Conservation (phyloP, 2,797 vertebrate species). For the Lerista edwardsae region DNA sequence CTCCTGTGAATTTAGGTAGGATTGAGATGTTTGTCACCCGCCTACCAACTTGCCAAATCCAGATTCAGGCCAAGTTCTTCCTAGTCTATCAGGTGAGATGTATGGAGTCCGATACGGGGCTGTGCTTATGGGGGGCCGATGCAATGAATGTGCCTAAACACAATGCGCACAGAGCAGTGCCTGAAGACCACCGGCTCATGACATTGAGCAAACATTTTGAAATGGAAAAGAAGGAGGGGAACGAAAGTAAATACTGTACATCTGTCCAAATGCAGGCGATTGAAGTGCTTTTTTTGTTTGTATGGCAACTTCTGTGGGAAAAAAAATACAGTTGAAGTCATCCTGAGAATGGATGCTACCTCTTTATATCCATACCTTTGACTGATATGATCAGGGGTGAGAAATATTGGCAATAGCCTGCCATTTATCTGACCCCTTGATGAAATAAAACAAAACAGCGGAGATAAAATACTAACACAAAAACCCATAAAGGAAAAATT, state of each 20-base stretch:
- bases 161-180: too few species aligned
- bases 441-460: conserved; percentile 20
- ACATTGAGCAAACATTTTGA: conserved; percentile 38
- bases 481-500: conserved; percentile 33
- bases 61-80: too few species aligned
- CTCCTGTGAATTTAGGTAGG: too few species aligned
- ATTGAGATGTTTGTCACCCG: too few species aligned
- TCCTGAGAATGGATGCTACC: background rate
- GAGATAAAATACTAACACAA: conserved; percentile 12
- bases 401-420: background rate
- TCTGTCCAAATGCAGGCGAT: too few species aligned
- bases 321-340: background rate
- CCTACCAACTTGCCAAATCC: too few species aligned
- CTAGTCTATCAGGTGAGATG: too few species aligned
- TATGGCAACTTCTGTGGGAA: background rate
- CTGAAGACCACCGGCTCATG: background rate
- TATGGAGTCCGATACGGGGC: too few species aligned
- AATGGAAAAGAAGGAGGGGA: conserved; percentile 28
- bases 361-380: conserved; percentile 41
- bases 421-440: conserved; percentile 27
- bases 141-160: too few species aligned
- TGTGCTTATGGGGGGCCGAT: too few species aligned
- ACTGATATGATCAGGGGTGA: background rate
- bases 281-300: too few species aligned
- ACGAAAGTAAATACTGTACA: background rate